A percentile compares a stretch with the other conserved stretches of the same genome.
Evolutionary conservation across 1,140 invertebrate genomes (phyloP).

Genomic region (fruit fly (Drosophila melanogaster)): DNA sequence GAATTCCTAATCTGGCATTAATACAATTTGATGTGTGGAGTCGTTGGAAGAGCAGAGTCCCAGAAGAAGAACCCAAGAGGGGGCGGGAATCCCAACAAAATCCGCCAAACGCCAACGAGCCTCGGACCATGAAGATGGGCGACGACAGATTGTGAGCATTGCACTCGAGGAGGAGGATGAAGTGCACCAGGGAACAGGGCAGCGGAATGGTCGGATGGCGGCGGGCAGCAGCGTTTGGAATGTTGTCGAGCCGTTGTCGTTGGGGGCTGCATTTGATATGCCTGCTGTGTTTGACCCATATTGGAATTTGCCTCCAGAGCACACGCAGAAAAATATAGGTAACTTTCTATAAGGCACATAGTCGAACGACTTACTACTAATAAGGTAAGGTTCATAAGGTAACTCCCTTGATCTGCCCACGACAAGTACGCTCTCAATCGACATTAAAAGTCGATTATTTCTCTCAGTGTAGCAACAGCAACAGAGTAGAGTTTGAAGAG

Average conservation of each 20-base stretch:
- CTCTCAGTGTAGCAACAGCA: conserved; percentile 11
- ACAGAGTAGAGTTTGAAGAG: conserved; percentile 20
- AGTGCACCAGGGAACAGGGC: conserved; percentile 2
- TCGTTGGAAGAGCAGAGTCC: conserved; percentile 8
- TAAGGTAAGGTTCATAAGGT: no score
- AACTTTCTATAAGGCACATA: neutral
- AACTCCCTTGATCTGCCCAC: no score
- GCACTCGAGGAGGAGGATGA: conserved; percentile 38
- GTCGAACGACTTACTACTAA: no score
- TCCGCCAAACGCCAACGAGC: conserved; percentile 45
- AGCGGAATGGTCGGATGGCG: neutral
- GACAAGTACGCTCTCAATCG: no score
- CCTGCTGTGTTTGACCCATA: conserved; percentile 83
- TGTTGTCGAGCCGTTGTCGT: conserved; percentile 55
- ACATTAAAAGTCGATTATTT: neutral
- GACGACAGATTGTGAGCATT: conserved; percentile 69
- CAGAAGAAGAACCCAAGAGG: conserved; percentile 8
- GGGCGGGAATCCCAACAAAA: conserved; percentile 74
- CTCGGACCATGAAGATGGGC: conserved; percentile 63
- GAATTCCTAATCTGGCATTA: conserved; percentile 83
- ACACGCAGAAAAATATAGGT: conserved; percentile 1
- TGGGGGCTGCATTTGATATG: conserved; percentile 75
- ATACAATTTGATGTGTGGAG: conserved; percentile 75
- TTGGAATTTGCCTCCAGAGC: conserved; percentile 72
- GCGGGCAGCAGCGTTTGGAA: conserved; percentile 44